A percentile compares a stretch with the other conserved stretches of the same genome.
Evolutionary conservation across 2,888 invertebrate species (phyloP).

Genomic region (Xylota segnis): DNA sequence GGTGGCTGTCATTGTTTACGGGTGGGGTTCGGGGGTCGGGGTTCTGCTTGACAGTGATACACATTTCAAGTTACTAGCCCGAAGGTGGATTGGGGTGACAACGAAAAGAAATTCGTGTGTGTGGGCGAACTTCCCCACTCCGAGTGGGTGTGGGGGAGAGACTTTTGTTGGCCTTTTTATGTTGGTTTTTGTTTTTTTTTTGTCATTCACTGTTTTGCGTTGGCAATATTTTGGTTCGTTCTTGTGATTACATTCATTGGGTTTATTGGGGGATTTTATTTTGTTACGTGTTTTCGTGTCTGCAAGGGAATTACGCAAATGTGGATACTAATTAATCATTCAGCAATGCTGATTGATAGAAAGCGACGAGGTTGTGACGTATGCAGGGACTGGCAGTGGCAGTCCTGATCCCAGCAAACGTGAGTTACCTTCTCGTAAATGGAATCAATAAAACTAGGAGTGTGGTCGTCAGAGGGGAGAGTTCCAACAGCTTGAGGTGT

Average conservation of each 20-base stretch:
- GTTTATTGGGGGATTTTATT: constrained; percentile 50
- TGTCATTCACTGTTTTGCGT: not conserved
- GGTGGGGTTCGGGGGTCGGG: constrained; percentile 8
- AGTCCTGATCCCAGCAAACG: not conserved
- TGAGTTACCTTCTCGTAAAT: not conserved
- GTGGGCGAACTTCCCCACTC: constrained; percentile 29
- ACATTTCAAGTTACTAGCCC: constrained; percentile 26
- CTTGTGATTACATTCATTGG: constrained; percentile 54
- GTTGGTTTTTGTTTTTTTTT: not conserved
- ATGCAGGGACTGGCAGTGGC: not conserved
- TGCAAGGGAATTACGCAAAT: constrained; percentile 62
- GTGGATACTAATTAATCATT: constrained; percentile 56
- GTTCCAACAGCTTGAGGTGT: constrained; percentile 11
- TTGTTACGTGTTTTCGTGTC: constrained; percentile 56
- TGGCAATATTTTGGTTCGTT: constrained; percentile 49
- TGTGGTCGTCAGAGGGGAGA: constrained; percentile 22
- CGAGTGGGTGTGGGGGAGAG: constrained; percentile 14
- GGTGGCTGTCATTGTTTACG: constrained; percentile 20
- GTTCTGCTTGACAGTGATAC: constrained; percentile 54
- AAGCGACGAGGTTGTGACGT: constrained; percentile 30
- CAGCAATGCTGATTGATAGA: constrained; percentile 48
- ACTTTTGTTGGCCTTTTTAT: not conserved
- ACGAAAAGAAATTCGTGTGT: not conserved
- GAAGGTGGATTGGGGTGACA: constrained; percentile 22
- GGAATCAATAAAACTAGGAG: constrained; percentile 43